Evolutionary conservation across 2,113 vertebrate species (phyloP).

Genomic region (Ciconia stormi): DNA sequence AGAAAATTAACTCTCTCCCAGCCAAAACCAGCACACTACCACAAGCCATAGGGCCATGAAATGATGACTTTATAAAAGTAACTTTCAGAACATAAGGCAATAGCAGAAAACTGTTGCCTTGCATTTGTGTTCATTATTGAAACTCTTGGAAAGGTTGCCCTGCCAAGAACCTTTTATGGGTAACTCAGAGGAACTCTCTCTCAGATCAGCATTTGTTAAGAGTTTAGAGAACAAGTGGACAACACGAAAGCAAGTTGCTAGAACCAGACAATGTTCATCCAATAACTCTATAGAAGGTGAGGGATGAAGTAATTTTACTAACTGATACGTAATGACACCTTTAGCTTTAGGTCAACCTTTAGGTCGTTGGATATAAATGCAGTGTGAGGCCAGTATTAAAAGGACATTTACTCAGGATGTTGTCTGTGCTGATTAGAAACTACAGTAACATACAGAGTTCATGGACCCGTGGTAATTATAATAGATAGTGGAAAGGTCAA

Average conservation of each 20-base stretch:
- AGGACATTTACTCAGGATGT: background rate
- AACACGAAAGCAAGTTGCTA: background rate
- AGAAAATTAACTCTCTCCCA: too few species aligned
- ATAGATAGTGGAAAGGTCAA: background rate
- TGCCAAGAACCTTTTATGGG: background rate
- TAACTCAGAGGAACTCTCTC: background rate
- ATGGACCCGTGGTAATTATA: rapidly evolving
- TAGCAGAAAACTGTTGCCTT: background rate
- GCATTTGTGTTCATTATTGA: background rate
- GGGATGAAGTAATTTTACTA: background rate
- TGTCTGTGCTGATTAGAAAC: background rate
- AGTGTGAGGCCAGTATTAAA: background rate
- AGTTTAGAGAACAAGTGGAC: background rate
- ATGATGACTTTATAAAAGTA: background rate
- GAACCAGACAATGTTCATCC: background rate
- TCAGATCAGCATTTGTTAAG: background rate
- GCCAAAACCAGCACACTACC: too few species aligned
- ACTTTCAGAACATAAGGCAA: background rate
- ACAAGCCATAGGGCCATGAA: rapidly evolving
- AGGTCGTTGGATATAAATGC: background rate
- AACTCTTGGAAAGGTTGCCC: background rate
- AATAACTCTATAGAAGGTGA: background rate
- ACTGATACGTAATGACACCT: background rate
- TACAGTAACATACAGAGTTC: background rate
- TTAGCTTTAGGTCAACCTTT: background rate